phyloP scores from a whole-genome alignment of 2,797 vertebrate genomes.

The Alosa sapidissima region DNA sequence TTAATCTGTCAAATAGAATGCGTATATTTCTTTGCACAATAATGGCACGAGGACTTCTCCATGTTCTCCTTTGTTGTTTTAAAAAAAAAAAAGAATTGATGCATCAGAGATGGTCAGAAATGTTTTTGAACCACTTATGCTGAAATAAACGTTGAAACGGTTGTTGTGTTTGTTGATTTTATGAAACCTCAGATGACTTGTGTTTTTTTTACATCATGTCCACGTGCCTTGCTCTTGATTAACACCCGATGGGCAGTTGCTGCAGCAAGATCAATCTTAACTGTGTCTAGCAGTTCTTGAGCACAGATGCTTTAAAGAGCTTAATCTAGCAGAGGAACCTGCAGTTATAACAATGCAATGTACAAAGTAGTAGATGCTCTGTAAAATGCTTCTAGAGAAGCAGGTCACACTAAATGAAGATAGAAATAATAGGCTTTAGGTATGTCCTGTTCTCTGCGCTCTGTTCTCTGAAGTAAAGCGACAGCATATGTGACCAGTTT shows the following conservation, averaged over 20 bases:
- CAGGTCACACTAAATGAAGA: neutral
- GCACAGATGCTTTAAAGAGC: neutral
- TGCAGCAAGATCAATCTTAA: no score
- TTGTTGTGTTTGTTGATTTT: neutral
- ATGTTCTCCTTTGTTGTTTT: constrained; percentile 65
- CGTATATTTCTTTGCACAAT: constrained; percentile 58
- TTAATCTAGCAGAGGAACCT: neutral
- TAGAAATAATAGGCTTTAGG: neutral
- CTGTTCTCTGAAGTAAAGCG: neutral
- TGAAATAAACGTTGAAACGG: constrained; percentile 77
- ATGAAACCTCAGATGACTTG: neutral
- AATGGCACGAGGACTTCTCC: constrained; percentile 52
- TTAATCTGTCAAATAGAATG: constrained; percentile 29
- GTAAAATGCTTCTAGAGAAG: neutral
- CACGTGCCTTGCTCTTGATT: neutral
- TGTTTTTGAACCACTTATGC: constrained; percentile 74
- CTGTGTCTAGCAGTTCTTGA: neutral
- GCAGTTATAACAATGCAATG: neutral
- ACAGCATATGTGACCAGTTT: neutral
- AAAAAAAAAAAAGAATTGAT: constrained; percentile 51
- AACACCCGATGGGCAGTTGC: neutral
- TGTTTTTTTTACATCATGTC: neutral
- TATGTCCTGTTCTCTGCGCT: neutral
- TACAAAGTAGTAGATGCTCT: neutral
- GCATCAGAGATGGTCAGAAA: constrained; percentile 65